Conservation (phyloP, 2,113 vertebrate species). For the Pimephales promelas region DNA sequence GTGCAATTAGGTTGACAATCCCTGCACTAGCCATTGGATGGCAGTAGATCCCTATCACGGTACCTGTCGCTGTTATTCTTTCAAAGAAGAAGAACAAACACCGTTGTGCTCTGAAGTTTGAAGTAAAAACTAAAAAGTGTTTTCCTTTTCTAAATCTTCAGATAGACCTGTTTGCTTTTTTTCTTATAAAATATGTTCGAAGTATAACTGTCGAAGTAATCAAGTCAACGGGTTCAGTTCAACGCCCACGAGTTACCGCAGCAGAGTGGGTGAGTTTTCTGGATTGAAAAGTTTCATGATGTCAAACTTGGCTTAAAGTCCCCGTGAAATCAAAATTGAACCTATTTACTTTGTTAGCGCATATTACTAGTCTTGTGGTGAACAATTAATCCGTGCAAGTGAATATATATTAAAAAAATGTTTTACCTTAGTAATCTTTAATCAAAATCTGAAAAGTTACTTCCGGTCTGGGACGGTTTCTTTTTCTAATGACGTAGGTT, state of each 20-base stretch:
- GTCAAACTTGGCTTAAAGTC: not conserved
- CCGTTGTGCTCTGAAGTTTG: not conserved
- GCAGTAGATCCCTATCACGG: not conserved
- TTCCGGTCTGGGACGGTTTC: too few relatives aligned
- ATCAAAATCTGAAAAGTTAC: too few relatives aligned
- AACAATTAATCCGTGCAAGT: too few relatives aligned
- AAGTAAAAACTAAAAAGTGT: not conserved
- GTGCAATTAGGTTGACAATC: not conserved
- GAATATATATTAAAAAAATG: too few relatives aligned
- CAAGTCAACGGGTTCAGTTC: not conserved
- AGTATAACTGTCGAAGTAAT: not conserved
- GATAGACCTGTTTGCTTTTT: not conserved
- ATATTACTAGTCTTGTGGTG: too few relatives aligned
- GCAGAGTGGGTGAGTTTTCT: conserved; percentile 4
- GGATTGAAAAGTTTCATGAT: not conserved
- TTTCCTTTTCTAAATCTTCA: not conserved
- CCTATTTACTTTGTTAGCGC: too few relatives aligned
- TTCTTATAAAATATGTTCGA: not conserved
- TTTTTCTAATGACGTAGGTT: too few relatives aligned
- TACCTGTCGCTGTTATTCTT: conserved; percentile 6
- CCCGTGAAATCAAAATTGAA: too few relatives aligned
- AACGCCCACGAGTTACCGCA: not conserved
- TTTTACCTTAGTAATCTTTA: too few relatives aligned
- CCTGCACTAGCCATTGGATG: conserved; percentile 4
- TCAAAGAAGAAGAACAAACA: conserved; percentile 18